Evolutionary conservation across 2,888 invertebrate genomes (phyloP).

Genomic region (Tipula unca): DNA sequence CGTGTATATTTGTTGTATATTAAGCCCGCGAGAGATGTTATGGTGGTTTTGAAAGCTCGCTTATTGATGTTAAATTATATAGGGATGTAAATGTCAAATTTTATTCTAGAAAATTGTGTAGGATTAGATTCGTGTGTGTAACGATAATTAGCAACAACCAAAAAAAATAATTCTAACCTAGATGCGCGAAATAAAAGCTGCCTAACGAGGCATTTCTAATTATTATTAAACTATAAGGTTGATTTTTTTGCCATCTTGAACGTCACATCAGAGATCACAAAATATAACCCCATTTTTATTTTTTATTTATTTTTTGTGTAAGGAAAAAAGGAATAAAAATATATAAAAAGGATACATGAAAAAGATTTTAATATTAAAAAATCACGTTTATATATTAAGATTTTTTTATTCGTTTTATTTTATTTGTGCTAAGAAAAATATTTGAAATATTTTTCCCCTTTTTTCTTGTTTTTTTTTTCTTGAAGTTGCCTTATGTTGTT

Average conservation of each 20-base stretch:
- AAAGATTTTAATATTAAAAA: constrained; percentile 1
- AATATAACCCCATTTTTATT: not conserved
- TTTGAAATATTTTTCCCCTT: not conserved
- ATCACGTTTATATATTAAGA: not conserved
- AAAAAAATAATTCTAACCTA: not conserved
- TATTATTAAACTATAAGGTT: not conserved
- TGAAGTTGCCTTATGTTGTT: not conserved
- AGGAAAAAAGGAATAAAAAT: not conserved
- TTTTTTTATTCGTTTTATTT: not conserved
- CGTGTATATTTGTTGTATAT: not conserved
- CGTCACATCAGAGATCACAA: not conserved
- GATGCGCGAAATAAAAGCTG: not conserved
- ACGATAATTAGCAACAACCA: not conserved
- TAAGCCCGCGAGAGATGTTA: not conserved
- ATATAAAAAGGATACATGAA: not conserved
- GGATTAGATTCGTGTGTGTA: not conserved
- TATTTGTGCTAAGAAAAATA: not conserved
- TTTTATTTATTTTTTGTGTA: not conserved
- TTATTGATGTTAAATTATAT: not conserved
- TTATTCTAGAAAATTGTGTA: no score
- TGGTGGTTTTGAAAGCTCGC: not conserved
- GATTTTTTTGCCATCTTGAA: not conserved
- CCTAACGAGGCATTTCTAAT: not conserved
- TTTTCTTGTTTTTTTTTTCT: no score
- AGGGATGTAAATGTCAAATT: not conserved